A percentile compares a stretch with the other conserved stretches of the same genome.
Evolutionary conservation across 2,888 invertebrate genomes (phyloP).

Genomic region (Drosophila yooni): DNA sequence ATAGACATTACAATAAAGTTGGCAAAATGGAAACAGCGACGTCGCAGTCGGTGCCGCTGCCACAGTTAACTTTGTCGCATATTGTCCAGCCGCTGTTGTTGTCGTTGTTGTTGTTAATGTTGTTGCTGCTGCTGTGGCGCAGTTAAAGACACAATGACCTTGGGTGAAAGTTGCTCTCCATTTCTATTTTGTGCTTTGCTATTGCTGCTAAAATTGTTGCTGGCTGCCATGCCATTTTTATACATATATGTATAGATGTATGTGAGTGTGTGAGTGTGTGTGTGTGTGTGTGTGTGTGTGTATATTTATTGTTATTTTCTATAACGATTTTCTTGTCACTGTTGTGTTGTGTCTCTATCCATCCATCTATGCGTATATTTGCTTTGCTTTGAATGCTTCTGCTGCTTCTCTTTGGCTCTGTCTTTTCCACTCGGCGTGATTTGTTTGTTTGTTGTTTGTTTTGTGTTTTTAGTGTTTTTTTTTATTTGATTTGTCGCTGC

Average conservation of each 20-base stretch:
- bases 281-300: neutral
- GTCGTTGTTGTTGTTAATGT: constrained; percentile 39
- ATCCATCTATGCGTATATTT: constrained; percentile 27
- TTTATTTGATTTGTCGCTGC: constrained; percentile 39
- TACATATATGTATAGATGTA: constrained; percentile 26
- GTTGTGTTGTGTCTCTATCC: constrained; percentile 27
- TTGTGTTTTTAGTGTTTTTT: constrained; percentile 13
- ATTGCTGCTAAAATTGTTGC: constrained; percentile 35
- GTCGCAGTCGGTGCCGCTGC: constrained; percentile 28
- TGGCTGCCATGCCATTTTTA: constrained; percentile 59
- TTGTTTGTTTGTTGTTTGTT: constrained; percentile 58
- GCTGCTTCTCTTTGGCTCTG: constrained; percentile 52
- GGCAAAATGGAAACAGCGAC: constrained; percentile 47
- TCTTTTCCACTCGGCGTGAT: constrained; percentile 49
- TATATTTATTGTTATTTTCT: constrained; percentile 63
- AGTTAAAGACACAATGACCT: constrained; percentile 79
- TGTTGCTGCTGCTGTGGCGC: constrained; percentile 53
- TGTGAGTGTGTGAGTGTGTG: neutral
- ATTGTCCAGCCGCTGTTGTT: constrained; percentile 60
- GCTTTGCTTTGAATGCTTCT: constrained; percentile 37
- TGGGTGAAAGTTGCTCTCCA: constrained; percentile 79
- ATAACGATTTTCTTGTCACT: constrained; percentile 61
- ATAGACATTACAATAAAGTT: constrained; percentile 46
- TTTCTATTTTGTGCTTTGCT: constrained; percentile 73
- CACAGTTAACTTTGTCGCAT: constrained; percentile 55